Evolutionary conservation across 2,888 invertebrate species (phyloP).

Genomic region (Hirtodrosophila confusa): DNA sequence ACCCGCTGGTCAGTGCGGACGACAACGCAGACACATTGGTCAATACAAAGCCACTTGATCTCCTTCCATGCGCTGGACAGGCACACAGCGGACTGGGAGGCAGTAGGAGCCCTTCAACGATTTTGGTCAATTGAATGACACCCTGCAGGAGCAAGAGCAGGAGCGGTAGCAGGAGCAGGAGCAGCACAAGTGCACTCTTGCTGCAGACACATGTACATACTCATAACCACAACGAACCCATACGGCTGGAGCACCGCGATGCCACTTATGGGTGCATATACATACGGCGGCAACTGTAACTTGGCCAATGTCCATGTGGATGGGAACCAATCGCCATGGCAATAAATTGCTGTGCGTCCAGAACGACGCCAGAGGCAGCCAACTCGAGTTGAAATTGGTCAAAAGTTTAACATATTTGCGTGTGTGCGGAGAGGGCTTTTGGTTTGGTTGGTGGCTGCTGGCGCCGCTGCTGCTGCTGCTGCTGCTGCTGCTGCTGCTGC

Average conservation of each 20-base stretch:
- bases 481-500: constrained; percentile 20
- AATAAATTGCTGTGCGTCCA: constrained; percentile 73
- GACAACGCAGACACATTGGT: constrained; percentile 38
- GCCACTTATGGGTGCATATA: constrained; percentile 53
- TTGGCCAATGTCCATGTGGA: constrained; percentile 23
- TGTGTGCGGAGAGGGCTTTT: constrained; percentile 54
- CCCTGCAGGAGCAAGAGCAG: constrained; percentile 22
- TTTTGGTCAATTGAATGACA: constrained; percentile 64
- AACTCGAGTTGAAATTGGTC: constrained; percentile 78
- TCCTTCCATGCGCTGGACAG: not conserved
- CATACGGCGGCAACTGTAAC: constrained; percentile 20
- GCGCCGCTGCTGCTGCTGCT: constrained; percentile 11
- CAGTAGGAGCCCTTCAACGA: constrained; percentile 41
- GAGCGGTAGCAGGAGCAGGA: not conserved
- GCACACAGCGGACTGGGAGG: not conserved
- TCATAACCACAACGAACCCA: constrained; percentile 65
- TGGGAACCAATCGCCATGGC: constrained; percentile 73
- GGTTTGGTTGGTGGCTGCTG: constrained; percentile 11
- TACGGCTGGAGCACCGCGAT: constrained; percentile 53
- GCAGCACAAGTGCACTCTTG: constrained; percentile 4
- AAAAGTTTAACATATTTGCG: constrained; percentile 80
- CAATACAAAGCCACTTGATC: constrained; percentile 51
- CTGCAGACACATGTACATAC: constrained; percentile 19
- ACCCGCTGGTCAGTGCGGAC: constrained; percentile 18
- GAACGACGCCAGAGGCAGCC: constrained; percentile 54